These are phyloP conservation scores for Himalopsyche anomala DNA, from an alignment of 2,888 invertebrate genomes.

Conservation along the genomic window DNA sequence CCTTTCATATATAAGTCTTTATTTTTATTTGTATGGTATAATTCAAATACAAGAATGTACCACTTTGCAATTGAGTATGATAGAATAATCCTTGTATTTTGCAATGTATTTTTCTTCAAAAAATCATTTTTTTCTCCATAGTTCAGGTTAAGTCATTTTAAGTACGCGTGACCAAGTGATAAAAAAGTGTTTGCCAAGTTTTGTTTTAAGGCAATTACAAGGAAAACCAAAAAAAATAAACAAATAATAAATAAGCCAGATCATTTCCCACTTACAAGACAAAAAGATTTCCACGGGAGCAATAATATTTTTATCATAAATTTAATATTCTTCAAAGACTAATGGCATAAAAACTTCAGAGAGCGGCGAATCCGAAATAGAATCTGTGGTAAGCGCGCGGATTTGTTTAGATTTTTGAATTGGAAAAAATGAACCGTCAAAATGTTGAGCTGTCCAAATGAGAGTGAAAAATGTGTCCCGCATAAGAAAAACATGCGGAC, in stretches of 20 bases:
- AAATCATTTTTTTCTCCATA: too few species aligned
- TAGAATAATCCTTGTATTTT: too few species aligned
- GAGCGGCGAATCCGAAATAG: conserved; percentile 50
- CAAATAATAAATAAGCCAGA: not conserved
- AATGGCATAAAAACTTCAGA: conserved; percentile 1
- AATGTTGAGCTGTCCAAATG: conserved; percentile 53
- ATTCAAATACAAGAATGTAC: too few species aligned
- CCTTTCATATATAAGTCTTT: too few species aligned
- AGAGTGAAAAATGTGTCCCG: conserved; percentile 60
- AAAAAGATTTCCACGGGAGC: not conserved
- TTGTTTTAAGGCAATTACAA: too few species aligned
- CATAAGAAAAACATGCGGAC: conserved; percentile 48
- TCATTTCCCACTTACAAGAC: not conserved
- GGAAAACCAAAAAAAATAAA: too few species aligned
- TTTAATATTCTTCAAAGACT: not conserved
- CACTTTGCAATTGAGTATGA: too few species aligned
- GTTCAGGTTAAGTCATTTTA: too few species aligned
- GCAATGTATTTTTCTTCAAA: too few species aligned
- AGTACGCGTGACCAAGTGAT: too few species aligned
- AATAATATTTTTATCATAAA: conserved; percentile 19
- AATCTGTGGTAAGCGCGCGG: conserved; percentile 36
- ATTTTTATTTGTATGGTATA: too few species aligned
- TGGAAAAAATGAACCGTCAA: conserved; percentile 60
- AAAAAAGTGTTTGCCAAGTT: too few species aligned
- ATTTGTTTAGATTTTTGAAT: conserved; percentile 54